A percentile compares a stretch with the other conserved stretches of the same genome.
Conservation (phyloP, 2,113 vertebrate genomes). For the Ascaphus truei region DNA sequence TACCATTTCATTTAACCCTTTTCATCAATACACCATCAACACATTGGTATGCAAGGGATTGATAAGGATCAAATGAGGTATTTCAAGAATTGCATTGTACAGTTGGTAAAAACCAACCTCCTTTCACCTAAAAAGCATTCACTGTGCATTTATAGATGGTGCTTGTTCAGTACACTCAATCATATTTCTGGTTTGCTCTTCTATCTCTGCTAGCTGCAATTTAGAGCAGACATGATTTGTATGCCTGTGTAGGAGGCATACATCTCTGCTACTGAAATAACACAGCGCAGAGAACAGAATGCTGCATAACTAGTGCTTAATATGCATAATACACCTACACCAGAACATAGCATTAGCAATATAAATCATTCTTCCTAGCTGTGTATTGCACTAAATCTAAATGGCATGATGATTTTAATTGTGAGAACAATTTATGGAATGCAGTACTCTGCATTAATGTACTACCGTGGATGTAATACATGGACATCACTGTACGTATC, state of each 20-base stretch:
- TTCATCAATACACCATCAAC: no score
- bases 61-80: no score
- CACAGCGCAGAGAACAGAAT: not conserved
- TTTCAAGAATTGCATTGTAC: not conserved
- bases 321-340: not conserved
- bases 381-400: not conserved
- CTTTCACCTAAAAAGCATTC: not conserved
- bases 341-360: not conserved
- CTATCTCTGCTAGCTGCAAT: no score
- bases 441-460: not conserved
- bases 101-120: not conserved
- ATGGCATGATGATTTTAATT: not conserved
- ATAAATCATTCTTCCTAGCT: not conserved
- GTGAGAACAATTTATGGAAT: conserved; percentile 1
- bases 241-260: not conserved
- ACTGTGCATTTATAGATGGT: conserved; percentile 1
- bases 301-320: not conserved
- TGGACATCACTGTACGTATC: no score
- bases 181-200: not conserved
- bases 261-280: not conserved
- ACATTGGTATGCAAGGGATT: no score
- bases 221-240: no score
- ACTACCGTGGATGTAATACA: no score
- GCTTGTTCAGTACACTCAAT: not conserved
- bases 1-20: no score